Evolutionary conservation across 2,888 invertebrate species (phyloP).

Genomic region (Pherbina coryleti): DNA sequence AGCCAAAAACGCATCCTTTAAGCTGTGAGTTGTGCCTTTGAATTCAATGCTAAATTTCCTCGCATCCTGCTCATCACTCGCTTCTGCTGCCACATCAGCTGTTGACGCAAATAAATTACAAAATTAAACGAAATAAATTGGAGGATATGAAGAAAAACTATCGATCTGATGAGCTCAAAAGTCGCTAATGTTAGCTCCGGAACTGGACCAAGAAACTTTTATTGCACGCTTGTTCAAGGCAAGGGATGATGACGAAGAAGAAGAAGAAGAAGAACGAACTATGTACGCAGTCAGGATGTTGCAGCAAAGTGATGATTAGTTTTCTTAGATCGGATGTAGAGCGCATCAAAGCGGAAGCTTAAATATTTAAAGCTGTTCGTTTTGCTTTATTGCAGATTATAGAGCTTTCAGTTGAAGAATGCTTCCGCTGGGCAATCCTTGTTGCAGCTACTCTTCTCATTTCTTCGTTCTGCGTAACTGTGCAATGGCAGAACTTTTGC

Average conservation of each 20-base stretch:
- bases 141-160: slow-evolving; percentile 6
- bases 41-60: no score
- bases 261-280: background rate
- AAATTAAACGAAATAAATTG: slow-evolving; percentile 7
- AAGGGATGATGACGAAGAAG: no score
- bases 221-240: background rate
- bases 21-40: no score
- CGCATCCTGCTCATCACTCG: background rate
- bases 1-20: no score
- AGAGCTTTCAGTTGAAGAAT: no score
- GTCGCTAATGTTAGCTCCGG: background rate
- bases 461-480: background rate
- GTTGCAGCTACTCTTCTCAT: background rate
- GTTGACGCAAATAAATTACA: slow-evolving; percentile 12
- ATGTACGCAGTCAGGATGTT: background rate
- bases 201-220: background rate
- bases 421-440: background rate
- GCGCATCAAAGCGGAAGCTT: slow-evolving; percentile 25
- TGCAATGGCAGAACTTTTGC: no score
- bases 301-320: slow-evolving; percentile 1
- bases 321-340: background rate
- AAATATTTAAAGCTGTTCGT: slow-evolving; percentile 20
- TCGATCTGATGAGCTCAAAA: background rate
- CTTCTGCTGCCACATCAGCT: background rate
- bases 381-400: background rate